Evolutionary conservation across 2,888 invertebrate species (phyloP).

Genomic region (Microctonus aethiopoides): DNA sequence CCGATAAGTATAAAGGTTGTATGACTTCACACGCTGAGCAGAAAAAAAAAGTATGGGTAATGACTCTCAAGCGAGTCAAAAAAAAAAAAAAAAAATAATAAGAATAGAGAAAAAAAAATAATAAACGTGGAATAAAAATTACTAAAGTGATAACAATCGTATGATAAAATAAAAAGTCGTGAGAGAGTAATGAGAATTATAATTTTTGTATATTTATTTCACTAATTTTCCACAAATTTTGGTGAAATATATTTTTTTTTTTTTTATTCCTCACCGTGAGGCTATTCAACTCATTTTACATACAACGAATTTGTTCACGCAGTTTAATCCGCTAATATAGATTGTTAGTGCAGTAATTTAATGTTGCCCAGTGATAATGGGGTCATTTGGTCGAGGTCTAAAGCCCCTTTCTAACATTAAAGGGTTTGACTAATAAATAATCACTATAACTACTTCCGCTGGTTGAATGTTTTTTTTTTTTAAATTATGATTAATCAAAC

Average conservation of each 20-base stretch:
- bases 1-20: too few relatives aligned
- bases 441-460: background rate
- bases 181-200: too few relatives aligned
- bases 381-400: constrained; percentile 17
- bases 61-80: too few relatives aligned
- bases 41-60: too few relatives aligned
- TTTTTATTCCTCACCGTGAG: background rate
- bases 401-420: background rate
- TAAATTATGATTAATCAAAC: background rate
- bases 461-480: background rate
- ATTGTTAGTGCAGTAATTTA: constrained; percentile 15
- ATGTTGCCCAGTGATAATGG: constrained; percentile 14
- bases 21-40: too few relatives aligned
- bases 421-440: constrained; percentile 13
- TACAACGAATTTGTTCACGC: background rate
- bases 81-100: too few relatives aligned
- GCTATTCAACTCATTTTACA: background rate
- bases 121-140: too few relatives aligned
- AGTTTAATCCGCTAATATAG: constrained; percentile 6
- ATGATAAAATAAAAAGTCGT: too few relatives aligned
- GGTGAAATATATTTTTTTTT: background rate
- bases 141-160: too few relatives aligned
- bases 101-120: too few relatives aligned
- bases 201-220: too few relatives aligned
- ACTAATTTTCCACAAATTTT: too few relatives aligned